Base-by-base conservation (phyloP, 2,113 vertebrate genomes). In the Podilymbus podiceps region DNA sequence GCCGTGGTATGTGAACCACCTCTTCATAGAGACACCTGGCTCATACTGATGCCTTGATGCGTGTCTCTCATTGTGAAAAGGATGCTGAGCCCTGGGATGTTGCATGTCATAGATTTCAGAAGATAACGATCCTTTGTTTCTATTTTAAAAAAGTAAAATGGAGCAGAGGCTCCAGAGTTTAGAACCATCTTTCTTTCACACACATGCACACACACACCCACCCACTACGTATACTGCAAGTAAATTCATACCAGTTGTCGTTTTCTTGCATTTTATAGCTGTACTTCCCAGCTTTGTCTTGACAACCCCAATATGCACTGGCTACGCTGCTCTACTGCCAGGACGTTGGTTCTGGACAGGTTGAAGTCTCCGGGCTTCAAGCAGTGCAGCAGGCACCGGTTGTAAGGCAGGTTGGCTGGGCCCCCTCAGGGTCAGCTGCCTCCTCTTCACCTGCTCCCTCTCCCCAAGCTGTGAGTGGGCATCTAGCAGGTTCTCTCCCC, bases 191-290 rank as follows among this genome's bases (percentile, higher is more conserved):
- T 71, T 60, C 47, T 59, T 33, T 21, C 16, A 40, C 21, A 69
- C 23, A 12, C 21, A 46, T 46, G 44, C 44, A 17, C 46, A 47
- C 47, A 8, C 21, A 6, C n/a, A 38, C 38, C 2, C 17, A 1
- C 13, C 5, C 8, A 6, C 15, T 4, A 4, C 0, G 0, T 58
- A 13, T 14, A 19, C 53, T 64, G 18, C 21, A 88, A 89, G 12
- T 7, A 60, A 47, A 73, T 72, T 21, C 49, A 8, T 49, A 18
- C 21, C 56, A 13, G 5, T 25, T 75, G 25, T 10, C 12, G 31
- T 44, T 81, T 24, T 66, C 42, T 63, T 71, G 9, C 12, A n/a
- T 81, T 75, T 67, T 58, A 8, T 22, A 44, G 18, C 33, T 50
- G 9, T 47, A 55, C 20, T 64, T 44, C 15, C 28, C 75, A 33